A percentile compares a stretch with the other conserved stretches of the same genome.
Conservation (phyloP, 2,888 invertebrate species). For the Drosophila rubida region DNA sequence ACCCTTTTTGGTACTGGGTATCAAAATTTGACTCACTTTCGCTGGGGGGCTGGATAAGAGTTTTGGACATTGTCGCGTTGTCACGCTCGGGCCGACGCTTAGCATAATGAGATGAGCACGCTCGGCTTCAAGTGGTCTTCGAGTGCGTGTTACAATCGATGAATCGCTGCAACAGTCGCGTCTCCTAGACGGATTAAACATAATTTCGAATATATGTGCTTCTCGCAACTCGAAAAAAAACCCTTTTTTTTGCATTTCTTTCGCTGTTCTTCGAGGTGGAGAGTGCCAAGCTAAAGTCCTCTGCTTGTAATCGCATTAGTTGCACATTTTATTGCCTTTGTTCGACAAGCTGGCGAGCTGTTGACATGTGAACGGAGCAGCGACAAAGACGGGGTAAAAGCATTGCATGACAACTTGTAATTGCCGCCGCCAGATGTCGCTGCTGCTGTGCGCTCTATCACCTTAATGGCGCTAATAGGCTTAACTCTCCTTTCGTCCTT, state of each 20-base stretch:
- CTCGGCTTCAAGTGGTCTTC: slow-evolving; percentile 31
- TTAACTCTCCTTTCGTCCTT: slow-evolving; percentile 29
- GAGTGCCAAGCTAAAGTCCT: neutral
- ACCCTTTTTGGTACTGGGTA: too few species aligned
- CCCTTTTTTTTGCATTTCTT: neutral
- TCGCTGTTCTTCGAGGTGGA: neutral
- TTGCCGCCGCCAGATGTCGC: slow-evolving; percentile 45
- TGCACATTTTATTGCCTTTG: slow-evolving; percentile 71
- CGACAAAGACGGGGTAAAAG: slow-evolving; percentile 27
- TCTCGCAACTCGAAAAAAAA: slow-evolving; percentile 23
- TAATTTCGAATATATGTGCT: slow-evolving; percentile 68
- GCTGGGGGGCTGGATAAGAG: too few species aligned
- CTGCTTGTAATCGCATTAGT: slow-evolving; percentile 72
- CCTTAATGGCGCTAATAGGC: slow-evolving; percentile 53
- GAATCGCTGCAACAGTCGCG: slow-evolving; percentile 6
- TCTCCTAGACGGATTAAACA: slow-evolving; percentile 62
- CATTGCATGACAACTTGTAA: slow-evolving; percentile 50
- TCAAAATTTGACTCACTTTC: too few species aligned
- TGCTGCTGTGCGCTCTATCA: slow-evolving; percentile 19
- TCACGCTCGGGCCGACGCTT: slow-evolving; percentile 68
- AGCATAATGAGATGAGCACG: slow-evolving; percentile 74
- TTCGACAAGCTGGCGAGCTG: slow-evolving; percentile 28
- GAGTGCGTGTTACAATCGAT: slow-evolving; percentile 26
- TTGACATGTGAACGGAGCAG: slow-evolving; percentile 32
- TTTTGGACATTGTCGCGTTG: slow-evolving; percentile 67